These are phyloP conservation scores for Bettongia penicillata DNA, from an alignment of 2,113 vertebrate species.

Conservation along the genomic window DNA sequence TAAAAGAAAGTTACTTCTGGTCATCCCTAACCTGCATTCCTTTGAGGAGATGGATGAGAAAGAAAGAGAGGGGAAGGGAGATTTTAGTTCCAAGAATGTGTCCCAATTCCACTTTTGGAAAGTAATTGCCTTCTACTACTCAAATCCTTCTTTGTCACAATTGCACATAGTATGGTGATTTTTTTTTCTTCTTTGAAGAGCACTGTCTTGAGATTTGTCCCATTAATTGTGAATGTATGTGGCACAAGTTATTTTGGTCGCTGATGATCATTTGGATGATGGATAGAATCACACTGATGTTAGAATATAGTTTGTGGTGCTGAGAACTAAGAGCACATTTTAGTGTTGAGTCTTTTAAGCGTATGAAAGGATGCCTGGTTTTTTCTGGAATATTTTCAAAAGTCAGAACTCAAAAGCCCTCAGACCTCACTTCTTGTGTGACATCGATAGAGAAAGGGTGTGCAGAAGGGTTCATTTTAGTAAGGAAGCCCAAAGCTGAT, in stretches of 20 bases:
- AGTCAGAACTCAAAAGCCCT: constrained; percentile 36
- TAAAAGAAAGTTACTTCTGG: constrained; percentile 58
- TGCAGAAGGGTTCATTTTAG: constrained; percentile 26
- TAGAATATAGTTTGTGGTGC: constrained; percentile 47
- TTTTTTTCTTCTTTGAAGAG: neutral
- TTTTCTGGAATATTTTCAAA: constrained; percentile 39
- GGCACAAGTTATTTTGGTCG: constrained; percentile 27
- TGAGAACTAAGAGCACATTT: constrained; percentile 43
- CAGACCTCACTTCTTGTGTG: constrained; percentile 29
- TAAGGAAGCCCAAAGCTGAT: constrained; percentile 57
- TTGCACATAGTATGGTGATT: constrained; percentile 1
- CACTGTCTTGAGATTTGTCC: neutral
- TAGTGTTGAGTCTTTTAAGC: neutral
- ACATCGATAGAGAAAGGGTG: constrained; percentile 36
- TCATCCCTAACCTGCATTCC: neutral
- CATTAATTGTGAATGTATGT: constrained; percentile 33
- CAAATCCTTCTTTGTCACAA: constrained; percentile 46
- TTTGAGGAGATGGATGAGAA: neutral
- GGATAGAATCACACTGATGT: constrained; percentile 19
- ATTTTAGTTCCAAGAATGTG: constrained; percentile 12
- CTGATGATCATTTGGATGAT: constrained; percentile 44
- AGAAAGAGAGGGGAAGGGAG: neutral
- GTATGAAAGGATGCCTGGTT: constrained; percentile 36
- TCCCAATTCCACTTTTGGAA: constrained; percentile 39
- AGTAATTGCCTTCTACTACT: constrained; percentile 55